These are phyloP conservation scores for Gonatopus flavifemur DNA, from an alignment of 1,140 invertebrate species.

Conservation along the genomic window DNA sequence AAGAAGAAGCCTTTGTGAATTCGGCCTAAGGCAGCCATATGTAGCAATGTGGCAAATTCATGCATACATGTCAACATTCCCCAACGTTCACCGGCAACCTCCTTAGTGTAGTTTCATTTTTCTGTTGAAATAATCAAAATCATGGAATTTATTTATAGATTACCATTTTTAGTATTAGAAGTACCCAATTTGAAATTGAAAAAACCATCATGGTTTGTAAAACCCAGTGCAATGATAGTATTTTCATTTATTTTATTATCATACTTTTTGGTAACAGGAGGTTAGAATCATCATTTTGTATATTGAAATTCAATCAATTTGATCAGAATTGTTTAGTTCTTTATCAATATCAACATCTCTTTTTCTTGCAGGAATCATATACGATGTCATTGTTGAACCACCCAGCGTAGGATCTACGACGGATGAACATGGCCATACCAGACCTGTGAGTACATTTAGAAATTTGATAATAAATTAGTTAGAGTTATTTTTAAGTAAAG, in stretches of 20 bases:
- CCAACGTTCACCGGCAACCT: too few relatives aligned
- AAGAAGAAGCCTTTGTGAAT: too few relatives aligned
- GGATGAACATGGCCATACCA: conserved; percentile 93
- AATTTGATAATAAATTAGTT: too few relatives aligned
- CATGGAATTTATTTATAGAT: conserved; percentile 78
- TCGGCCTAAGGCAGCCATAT: too few relatives aligned
- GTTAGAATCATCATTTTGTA: conserved; percentile 63
- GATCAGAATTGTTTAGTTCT: too few relatives aligned
- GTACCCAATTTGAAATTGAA: conserved; percentile 92
- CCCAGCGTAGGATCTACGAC: conserved; percentile 96
- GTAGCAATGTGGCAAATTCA: too few relatives aligned
- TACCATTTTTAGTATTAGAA: conserved; percentile 84
- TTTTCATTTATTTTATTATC: conserved; percentile 89
- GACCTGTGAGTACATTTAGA: conserved; percentile 68
- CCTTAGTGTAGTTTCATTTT: conserved; percentile 8
- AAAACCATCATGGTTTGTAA: conserved; percentile 85
- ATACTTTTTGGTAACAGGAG: conserved; percentile 98
- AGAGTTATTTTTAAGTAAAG: too few relatives aligned
- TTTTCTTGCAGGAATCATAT: conserved; percentile 85
- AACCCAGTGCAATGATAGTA: conserved; percentile 92
- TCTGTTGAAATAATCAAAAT: conserved; percentile 6
- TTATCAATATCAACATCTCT: conserved; percentile 3
- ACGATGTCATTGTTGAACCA: conserved; percentile 98
- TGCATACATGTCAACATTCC: too few relatives aligned
- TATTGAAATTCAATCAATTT: too few relatives aligned